Percentiles rank a stretch among this genome's conserved stretches.
Evolutionary conservation across 2,113 vertebrate species (phyloP).

Genomic region (Neofelis nebulosa): DNA sequence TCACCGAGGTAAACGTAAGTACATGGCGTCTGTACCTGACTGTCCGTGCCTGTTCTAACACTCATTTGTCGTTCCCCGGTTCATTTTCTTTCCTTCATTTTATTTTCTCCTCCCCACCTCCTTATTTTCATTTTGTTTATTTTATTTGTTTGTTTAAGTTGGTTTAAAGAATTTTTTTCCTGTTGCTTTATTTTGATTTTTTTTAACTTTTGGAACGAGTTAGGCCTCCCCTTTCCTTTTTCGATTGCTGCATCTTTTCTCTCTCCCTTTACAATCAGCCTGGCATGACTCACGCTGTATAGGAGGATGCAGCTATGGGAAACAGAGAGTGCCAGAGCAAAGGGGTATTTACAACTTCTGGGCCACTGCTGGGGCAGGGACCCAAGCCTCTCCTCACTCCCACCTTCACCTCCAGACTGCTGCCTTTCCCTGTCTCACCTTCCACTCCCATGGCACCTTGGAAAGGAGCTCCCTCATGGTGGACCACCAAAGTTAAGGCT

Average conservation of each 20-base stretch:
- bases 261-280: conserved; percentile 81
- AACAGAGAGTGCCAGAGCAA: conserved; percentile 66
- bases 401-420: background rate
- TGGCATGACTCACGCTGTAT: conserved; percentile 89
- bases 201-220: conserved; percentile 81
- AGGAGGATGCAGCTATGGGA: conserved; percentile 83
- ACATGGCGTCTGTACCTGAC: conserved; percentile 92
- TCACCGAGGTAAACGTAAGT: conserved; percentile 99
- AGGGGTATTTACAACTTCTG: conserved; percentile 57
- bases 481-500: conserved; percentile 54
- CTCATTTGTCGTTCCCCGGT: conserved; percentile 82
- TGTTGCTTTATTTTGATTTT: conserved; percentile 62
- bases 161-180: conserved; percentile 77
- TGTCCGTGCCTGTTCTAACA: conserved; percentile 91
- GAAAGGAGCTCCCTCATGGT: conserved; percentile 74
- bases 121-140: conserved; percentile 75
- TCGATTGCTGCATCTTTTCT: conserved; percentile 85
- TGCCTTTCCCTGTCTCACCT: background rate
- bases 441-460: conserved; percentile 59
- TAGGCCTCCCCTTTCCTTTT: conserved; percentile 67
- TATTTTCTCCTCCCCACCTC: conserved; percentile 65
- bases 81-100: conserved; percentile 70
- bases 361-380: conserved; percentile 62
- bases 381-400: conserved; percentile 48
- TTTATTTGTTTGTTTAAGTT: conserved; percentile 79